Base-by-base conservation (phyloP, 2,797 vertebrate species). In the Sardinella longiceps region DNA sequence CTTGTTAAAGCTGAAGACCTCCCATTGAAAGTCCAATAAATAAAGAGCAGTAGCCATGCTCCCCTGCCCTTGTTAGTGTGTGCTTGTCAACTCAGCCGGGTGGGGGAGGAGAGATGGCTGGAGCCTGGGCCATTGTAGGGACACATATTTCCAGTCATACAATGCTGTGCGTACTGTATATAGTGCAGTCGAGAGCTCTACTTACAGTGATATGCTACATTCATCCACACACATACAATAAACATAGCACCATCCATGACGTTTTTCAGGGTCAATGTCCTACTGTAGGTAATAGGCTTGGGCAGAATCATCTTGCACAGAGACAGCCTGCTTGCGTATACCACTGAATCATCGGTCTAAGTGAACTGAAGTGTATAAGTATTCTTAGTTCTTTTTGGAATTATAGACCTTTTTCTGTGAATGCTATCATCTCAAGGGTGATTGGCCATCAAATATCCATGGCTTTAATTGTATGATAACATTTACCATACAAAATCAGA, bases 1-100 rank as follows among this genome's bases (percentile, higher is more conserved):
- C 70, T 77, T 77, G 70, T 77, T 77, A 77, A 77, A 77, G 70
- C 23, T 77, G 70, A 77, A 77, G 70, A 39, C 70, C 14, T 77
- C 70, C 6, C 70, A 10, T 10, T 20, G 15, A 77, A 77, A 20
- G 33, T 5, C 33, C 43, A 77, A 77, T 77, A 77, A 77, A 77
- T 37, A 43, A 23, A 77, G 70, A 15, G 1, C 37, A 20, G 33
- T 39, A 43, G 39, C 37, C 70, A 23, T 23, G 70, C 70, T 43
- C 70, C 6, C 18, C n/a, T 18, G 70, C 70, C 70, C 37, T 77
- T 43, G 70, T 77, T 20, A 77, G 33, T 43, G 33, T 77, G 33
- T 77, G 70, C 15, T 43, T 77, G 70, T 43, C 70, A 74, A 18
- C 30, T 20, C 12, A 39, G 15, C 66, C 12, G 4, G 66, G 25